These are phyloP conservation scores for Periplaneta americana DNA, from an alignment of 1,140 invertebrate genomes.

Conservation along the genomic window DNA sequence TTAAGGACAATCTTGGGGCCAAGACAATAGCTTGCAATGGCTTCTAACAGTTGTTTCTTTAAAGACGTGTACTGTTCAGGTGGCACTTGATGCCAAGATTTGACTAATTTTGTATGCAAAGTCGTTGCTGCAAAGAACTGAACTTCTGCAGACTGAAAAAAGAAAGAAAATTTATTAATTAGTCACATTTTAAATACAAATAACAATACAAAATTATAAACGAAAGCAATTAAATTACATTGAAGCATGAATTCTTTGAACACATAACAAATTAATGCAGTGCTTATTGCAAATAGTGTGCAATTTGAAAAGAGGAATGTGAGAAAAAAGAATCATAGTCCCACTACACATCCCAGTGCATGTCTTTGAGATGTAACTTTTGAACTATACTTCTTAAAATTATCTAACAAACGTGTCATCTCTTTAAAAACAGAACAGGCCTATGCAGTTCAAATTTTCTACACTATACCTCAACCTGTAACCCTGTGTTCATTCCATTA, in stretches of 20 bases:
- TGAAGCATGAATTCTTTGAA: no score
- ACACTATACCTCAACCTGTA: no score
- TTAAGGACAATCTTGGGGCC: slow-evolving; percentile 81
- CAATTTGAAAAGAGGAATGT: background rate
- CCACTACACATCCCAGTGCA: no score
- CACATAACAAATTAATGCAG: background rate
- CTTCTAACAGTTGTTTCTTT: slow-evolving; percentile 67
- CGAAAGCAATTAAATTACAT: no score
- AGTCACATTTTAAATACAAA: background rate
- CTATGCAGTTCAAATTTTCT: no score
- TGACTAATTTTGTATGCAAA: slow-evolving; percentile 78
- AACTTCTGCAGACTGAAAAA: slow-evolving; percentile 69
- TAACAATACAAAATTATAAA: background rate
- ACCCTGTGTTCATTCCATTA: no score
- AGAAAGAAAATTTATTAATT: slow-evolving; percentile 13
- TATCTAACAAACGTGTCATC: no score
- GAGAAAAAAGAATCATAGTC: no score
- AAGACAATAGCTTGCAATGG: slow-evolving; percentile 64
- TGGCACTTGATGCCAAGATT: slow-evolving; percentile 81
- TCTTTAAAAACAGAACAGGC: no score
- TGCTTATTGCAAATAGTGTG: background rate
- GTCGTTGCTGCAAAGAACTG: slow-evolving; percentile 91
- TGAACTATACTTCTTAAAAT: no score
- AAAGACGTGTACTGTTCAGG: slow-evolving; percentile 65
- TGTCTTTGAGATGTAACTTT: no score